These are phyloP conservation scores for Shinisaurus crocodilurus DNA, from an alignment of 2,113 vertebrate genomes.

Conservation along the genomic window DNA sequence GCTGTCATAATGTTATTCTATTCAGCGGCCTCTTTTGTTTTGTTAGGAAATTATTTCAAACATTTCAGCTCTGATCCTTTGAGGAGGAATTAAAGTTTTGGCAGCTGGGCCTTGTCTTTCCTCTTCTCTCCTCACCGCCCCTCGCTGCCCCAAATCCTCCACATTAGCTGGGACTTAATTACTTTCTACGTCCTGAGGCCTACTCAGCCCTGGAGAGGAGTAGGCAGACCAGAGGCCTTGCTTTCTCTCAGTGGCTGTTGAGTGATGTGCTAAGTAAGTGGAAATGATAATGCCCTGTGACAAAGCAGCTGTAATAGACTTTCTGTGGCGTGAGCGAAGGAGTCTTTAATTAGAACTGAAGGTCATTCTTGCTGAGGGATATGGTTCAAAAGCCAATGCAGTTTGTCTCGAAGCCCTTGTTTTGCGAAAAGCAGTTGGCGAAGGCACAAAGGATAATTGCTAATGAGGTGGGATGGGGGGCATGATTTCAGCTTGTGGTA, in stretches of 20 bases:
- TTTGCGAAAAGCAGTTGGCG: background rate
- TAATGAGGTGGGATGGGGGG: background rate
- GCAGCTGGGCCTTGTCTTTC: slow-evolving; percentile 55
- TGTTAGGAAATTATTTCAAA: slow-evolving; percentile 60
- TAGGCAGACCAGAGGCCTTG: background rate
- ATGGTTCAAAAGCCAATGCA: fast-evolving
- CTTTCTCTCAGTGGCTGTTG: background rate
- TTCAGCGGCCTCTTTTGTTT: slow-evolving; percentile 63
- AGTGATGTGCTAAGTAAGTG: slow-evolving; percentile 7
- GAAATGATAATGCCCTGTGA: slow-evolving; percentile 40
- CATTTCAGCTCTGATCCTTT: slow-evolving; percentile 59
- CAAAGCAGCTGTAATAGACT: slow-evolving; percentile 43
- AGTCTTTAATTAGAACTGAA: slow-evolving; percentile 22
- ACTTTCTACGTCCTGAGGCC: fast-evolving
- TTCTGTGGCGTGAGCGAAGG: slow-evolving; percentile 11
- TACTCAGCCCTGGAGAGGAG: background rate
- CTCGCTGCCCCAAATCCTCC: fast-evolving
- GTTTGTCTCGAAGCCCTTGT: background rate
- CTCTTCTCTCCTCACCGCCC: background rate
- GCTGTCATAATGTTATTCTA: slow-evolving; percentile 74
- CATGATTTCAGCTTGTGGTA: background rate
- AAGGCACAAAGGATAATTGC: fast-evolving
- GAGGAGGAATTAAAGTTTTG: slow-evolving; percentile 64
- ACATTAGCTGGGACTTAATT: slow-evolving; percentile 17
- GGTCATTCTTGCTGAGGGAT: slow-evolving; percentile 32